phyloP scores from a whole-genome alignment of 1,140 invertebrate genomes.

The Drosophila kikkawai region DNA sequence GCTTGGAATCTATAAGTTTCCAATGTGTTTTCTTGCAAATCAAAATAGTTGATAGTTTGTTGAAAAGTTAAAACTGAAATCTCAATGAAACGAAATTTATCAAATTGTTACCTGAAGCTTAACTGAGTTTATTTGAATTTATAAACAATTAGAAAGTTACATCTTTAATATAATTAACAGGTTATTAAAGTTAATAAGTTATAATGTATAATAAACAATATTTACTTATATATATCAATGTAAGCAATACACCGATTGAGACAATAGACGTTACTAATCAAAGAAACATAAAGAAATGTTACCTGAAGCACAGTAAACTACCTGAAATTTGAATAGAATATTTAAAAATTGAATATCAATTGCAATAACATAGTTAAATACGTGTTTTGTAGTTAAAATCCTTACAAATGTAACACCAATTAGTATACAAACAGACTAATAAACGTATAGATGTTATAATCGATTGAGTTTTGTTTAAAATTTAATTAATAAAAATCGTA shows the following conservation, averaged over 20 bases:
- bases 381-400: slow-evolving; percentile 4
- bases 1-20: slow-evolving; percentile 10
- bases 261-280: slow-evolving; percentile 16
- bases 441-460: slow-evolving; percentile 1
- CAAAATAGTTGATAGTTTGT: slow-evolving; percentile 49
- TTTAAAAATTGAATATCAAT: not conserved
- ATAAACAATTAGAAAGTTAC: slow-evolving; percentile 17
- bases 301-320: slow-evolving; percentile 20
- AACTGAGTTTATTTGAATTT: slow-evolving; percentile 14
- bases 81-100: slow-evolving; percentile 19
- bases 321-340: slow-evolving; percentile 15
- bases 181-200: not conserved
- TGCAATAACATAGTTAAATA: not conserved
- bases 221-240: slow-evolving; percentile 7
- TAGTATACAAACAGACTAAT: slow-evolving; percentile 14
- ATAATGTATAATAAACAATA: not conserved
- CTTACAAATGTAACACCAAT: slow-evolving; percentile 1
- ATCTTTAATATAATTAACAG: not conserved
- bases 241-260: slow-evolving; percentile 25
- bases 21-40: slow-evolving; percentile 35
- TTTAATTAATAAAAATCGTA: not conserved
- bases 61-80: slow-evolving; percentile 5
- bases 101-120: slow-evolving; percentile 35
- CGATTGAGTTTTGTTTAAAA: not conserved
- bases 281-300: slow-evolving; percentile 7